Evolutionary conservation across 2,113 vertebrate genomes (phyloP).

Genomic region (Petromus typicus): DNA sequence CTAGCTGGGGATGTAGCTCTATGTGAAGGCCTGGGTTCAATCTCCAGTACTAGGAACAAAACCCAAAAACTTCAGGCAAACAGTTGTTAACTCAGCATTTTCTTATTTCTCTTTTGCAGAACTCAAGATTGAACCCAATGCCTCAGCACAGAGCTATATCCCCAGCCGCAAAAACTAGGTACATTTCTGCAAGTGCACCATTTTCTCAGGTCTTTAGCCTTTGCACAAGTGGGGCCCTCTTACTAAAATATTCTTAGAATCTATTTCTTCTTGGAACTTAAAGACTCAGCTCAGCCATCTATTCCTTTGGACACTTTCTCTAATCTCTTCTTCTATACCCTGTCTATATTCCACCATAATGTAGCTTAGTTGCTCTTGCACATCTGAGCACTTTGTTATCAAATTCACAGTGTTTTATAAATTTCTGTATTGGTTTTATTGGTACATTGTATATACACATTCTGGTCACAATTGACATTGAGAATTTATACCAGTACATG

Average conservation of each 20-base stretch:
- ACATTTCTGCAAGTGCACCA: too few species aligned
- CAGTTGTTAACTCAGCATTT: constrained; percentile 15
- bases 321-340: neutral
- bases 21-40: neutral
- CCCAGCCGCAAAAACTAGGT: neutral
- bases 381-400: neutral
- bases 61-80: neutral
- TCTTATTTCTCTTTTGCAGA: neutral
- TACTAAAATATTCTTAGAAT: neutral
- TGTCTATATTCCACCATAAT: neutral
- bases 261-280: constrained; percentile 1
- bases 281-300: neutral
- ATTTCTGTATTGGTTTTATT: too few species aligned
- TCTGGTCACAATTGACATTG: too few species aligned
- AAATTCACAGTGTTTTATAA: constrained; percentile 6
- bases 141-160: neutral
- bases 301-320: neutral
- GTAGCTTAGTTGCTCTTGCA: neutral
- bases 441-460: too few species aligned
- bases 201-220: neutral
- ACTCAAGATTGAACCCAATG: neutral
- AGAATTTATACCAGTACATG: too few species aligned
- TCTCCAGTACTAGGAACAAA: neutral
- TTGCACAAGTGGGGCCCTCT: neutral
- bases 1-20: neutral